Base-by-base conservation (phyloP, 2,797 vertebrate species). In the Mormyrops attenuatus region DNA sequence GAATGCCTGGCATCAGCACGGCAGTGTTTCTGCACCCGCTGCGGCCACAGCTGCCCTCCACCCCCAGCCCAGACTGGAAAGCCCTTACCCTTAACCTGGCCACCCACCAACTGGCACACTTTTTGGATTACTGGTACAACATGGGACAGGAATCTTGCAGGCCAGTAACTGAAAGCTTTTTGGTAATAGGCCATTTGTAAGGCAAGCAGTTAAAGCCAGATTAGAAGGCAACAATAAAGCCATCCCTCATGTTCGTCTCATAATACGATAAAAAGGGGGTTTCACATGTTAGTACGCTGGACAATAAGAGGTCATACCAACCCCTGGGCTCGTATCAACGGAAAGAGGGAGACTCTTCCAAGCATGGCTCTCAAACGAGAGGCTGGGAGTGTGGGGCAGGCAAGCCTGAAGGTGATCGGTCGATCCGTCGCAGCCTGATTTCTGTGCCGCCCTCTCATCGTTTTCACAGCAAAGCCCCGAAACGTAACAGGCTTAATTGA, bases 181-280 rank as follows among this genome's bases (percentile, higher is more conserved):
- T 3, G 44, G 17, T 92, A 93, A 93, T 93, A 92, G 92, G 92
- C 92, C 94, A 94, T 95, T 91, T 95, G 93, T 93, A 93, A 93
- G 93, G 95, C 95, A 96, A 96, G 93, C 92, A 93, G 95, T 96
- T 96, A 97, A 96, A 97, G 94, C 93, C 96, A 95, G 96, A 96
- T 97, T 97, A 97, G 91, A 49, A 95, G 94, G 92, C 92, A 94
- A 95, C 93, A 95, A 94, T 94, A 94, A 95, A 94, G 93, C 94
- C 93, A 94, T 92, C 91, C 91, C 92, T 92, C 93, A 92, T 94
- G 92, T 90, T 95, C 93, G 93, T 95, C 94, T 94, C 88, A 92
- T 93, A 93, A 94, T 94, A 94, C 94, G 44, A 47, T 49, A 93
- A 94, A 95, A 87, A 95, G 93, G 95, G 95, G 95, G 96, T 13